Evolutionary conservation across 2,888 invertebrate species (phyloP).

Genomic region (Chrysolina americana): DNA sequence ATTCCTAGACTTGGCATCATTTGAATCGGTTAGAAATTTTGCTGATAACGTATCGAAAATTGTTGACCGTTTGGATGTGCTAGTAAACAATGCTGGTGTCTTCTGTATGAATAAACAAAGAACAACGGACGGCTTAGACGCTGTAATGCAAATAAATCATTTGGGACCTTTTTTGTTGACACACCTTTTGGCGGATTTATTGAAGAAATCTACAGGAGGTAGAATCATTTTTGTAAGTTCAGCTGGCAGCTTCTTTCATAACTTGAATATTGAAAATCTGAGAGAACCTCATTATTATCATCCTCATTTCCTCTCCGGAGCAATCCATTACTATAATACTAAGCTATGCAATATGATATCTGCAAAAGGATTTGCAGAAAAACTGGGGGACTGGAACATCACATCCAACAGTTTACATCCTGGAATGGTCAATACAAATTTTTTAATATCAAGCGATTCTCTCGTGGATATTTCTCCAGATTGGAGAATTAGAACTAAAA

Average conservation of each 20-base stretch:
- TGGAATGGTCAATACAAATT: conserved; percentile 54
- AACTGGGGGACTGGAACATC: conserved; percentile 41
- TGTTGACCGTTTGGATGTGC: conserved; percentile 72
- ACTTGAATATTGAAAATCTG: conserved; percentile 38
- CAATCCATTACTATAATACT: conserved; percentile 55
- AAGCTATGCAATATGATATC: conserved; percentile 57
- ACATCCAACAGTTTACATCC: conserved; percentile 55
- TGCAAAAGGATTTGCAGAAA: conserved; percentile 49
- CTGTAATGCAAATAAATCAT: conserved; percentile 79
- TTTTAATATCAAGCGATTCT: conserved; percentile 42
- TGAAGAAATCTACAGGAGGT: conserved; percentile 34
- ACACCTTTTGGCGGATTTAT: conserved; percentile 72
- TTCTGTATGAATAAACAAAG: conserved; percentile 68
- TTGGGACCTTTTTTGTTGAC: conserved; percentile 80
- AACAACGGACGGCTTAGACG: conserved; percentile 76
- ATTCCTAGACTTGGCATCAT: conserved; percentile 68
- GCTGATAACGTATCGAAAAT: conserved; percentile 72
- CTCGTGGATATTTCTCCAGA: conserved; percentile 28
- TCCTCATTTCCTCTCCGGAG: conserved; percentile 45
- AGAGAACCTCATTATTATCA: conserved; percentile 39
- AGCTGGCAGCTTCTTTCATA: conserved; percentile 46
- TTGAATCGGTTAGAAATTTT: conserved; percentile 72
- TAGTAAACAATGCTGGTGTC: conserved; percentile 77
- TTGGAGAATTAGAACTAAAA: conserved; percentile 27
- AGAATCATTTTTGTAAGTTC: conserved; percentile 52